Conservation (phyloP, 2,888 invertebrate species). For the Leucophenga maculata region DNA sequence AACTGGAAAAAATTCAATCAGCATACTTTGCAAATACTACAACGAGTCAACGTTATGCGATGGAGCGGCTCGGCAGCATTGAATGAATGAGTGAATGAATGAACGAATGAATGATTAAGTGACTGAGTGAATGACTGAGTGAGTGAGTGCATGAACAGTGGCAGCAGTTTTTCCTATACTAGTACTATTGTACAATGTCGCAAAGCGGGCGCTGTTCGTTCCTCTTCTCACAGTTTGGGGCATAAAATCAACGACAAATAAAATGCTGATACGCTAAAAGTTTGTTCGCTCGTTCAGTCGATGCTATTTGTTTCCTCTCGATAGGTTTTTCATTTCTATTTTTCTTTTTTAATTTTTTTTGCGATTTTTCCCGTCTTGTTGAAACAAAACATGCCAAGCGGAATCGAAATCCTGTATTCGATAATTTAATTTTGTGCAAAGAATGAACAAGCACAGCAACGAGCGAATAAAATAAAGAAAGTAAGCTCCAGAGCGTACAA, state of each 20-base stretch:
- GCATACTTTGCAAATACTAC: conserved; percentile 69
- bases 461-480: conserved; percentile 26
- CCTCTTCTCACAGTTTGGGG: conserved; percentile 30
- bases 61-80: background rate
- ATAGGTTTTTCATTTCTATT: conserved; percentile 27
- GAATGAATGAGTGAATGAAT: conserved; percentile 5
- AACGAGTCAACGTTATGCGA: conserved; percentile 31
- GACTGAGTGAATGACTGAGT: background rate
- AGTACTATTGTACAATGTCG: background rate
- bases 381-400: conserved; percentile 66
- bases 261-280: conserved; percentile 65
- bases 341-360: background rate
- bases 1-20: conserved; percentile 71
- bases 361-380: conserved; percentile 9
- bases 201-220: background rate
- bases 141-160: background rate
- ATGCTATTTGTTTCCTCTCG: conserved; percentile 47
- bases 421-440: conserved; percentile 61
- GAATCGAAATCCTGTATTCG: conserved; percentile 61
- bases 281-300: conserved; percentile 38
- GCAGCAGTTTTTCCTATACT: background rate
- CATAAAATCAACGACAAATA: conserved; percentile 66
- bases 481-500: conserved; percentile 12
- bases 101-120: background rate
- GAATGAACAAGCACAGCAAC: conserved; percentile 40